A percentile compares a stretch with the other conserved stretches of the same genome.
These are phyloP conservation scores for Atlantisia rogersi DNA, from an alignment of 2,113 vertebrate species.

Conservation along the genomic window DNA sequence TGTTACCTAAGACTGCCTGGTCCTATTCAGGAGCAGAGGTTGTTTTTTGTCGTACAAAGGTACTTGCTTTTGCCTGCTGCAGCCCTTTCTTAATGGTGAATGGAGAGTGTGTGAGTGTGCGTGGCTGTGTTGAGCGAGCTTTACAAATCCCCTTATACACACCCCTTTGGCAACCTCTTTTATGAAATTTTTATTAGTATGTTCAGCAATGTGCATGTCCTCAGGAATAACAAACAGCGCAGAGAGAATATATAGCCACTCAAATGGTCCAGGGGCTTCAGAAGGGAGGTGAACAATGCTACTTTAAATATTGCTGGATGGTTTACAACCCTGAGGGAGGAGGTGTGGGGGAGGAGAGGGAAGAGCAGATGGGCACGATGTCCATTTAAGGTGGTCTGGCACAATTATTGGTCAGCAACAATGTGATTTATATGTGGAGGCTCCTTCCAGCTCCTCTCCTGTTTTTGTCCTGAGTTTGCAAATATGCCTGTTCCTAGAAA, in stretches of 20 bases:
- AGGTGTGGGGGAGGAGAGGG: constrained; percentile 50
- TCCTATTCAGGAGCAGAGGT: not conserved
- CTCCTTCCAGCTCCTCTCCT: not conserved
- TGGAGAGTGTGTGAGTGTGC: not conserved
- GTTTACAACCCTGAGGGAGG: constrained; percentile 67
- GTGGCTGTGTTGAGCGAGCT: not conserved
- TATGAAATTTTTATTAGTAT: constrained; percentile 75
- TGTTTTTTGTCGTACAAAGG: not conserved
- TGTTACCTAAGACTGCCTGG: not conserved
- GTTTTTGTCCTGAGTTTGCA: not conserved
- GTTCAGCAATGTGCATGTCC: constrained; percentile 65
- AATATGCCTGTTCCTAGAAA: not conserved
- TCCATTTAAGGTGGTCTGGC: constrained; percentile 72
- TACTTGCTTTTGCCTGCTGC: constrained; percentile 33
- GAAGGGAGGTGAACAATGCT: constrained; percentile 60
- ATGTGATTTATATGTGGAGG: constrained; percentile 1
- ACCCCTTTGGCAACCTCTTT: constrained; percentile 60
- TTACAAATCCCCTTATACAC: constrained; percentile 34
- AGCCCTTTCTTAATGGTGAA: constrained; percentile 22
- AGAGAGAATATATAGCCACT: constrained; percentile 51
- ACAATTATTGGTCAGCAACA: constrained; percentile 49
- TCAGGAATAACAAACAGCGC: constrained; percentile 70
- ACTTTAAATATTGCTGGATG: constrained; percentile 70
- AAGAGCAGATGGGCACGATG: constrained; percentile 69
- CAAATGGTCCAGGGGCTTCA: constrained; percentile 41